A percentile compares a stretch with the other conserved stretches of the same genome.
Conservation (phyloP, 37 sponge, comb jelly and placozoan species). For the Halisarca cf. caerulea region DNA sequence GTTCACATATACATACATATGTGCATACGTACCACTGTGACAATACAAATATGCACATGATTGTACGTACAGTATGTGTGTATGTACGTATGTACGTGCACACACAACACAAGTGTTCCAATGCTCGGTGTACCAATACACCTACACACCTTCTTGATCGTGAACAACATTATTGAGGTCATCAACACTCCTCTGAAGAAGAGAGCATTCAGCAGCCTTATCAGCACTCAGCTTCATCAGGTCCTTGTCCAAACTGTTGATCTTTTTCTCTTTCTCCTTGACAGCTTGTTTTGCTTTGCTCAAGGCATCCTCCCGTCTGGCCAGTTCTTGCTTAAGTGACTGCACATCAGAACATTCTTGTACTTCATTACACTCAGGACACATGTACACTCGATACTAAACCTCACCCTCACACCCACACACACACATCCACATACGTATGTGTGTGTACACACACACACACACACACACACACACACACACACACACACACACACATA, state of each 20-base stretch:
- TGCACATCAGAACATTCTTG: too few species aligned
- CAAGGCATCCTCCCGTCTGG: neutral
- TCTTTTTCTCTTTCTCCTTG: neutral
- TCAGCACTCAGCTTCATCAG: neutral
- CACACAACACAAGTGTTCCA: neutral
- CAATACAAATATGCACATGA: neutral
- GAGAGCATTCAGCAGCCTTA: slow-evolving; percentile 33
- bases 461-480: too few species aligned
- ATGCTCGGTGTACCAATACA: neutral
- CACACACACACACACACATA: too few species aligned
- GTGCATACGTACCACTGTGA: neutral
- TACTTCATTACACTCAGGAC: too few species aligned
- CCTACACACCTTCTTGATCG: slow-evolving; percentile 56
- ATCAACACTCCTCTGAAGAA: slow-evolving; percentile 46
- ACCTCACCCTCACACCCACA: too few species aligned
- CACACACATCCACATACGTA: too few species aligned
- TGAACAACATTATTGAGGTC: slow-evolving; percentile 52
- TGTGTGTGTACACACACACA: too few species aligned
- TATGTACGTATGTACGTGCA: slow-evolving; percentile 1
- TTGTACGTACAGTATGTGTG: neutral
- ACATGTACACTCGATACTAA: too few species aligned
- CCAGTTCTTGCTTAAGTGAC: neutral
- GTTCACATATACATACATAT: too few species aligned
- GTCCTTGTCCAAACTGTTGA: neutral
- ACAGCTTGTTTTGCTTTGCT: slow-evolving; percentile 9